These are phyloP conservation scores for Zoroaster sp. DNA, from an alignment of 53 echinoderm and acorn worm species.

Conservation along the genomic window DNA sequence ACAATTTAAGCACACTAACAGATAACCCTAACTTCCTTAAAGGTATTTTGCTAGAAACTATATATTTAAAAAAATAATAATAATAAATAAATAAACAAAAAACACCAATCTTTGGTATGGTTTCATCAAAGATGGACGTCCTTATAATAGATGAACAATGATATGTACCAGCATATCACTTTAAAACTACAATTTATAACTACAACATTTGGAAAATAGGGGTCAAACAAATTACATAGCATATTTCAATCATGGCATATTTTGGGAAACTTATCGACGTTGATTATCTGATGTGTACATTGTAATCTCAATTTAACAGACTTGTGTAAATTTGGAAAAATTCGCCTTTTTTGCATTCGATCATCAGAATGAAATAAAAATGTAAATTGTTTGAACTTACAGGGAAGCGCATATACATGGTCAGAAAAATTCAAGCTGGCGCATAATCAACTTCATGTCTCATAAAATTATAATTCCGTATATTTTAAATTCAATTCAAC, in stretches of 20 bases:
- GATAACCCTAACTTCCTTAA: too few relatives aligned
- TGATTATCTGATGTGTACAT: too few relatives aligned
- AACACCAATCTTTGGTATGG: conserved; percentile 36
- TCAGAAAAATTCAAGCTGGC: not conserved
- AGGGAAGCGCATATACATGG: not conserved
- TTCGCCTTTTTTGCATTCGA: too few relatives aligned
- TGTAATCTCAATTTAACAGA: too few relatives aligned
- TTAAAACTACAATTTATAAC: not conserved
- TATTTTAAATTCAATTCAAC: too few relatives aligned
- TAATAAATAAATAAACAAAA: not conserved
- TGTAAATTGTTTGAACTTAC: not conserved
- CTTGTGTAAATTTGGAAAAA: too few relatives aligned
- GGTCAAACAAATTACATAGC: not conserved
- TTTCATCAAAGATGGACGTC: conserved; percentile 29
- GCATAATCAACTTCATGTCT: too few relatives aligned
- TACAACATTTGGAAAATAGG: not conserved
- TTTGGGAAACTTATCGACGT: not conserved
- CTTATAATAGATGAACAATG: not conserved
- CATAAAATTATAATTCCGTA: too few relatives aligned
- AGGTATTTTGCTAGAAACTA: not conserved
- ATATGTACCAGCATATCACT: not conserved
- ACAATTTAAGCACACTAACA: too few relatives aligned
- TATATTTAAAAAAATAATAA: not conserved
- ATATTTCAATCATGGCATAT: not conserved
- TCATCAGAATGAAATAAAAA: not conserved